Evolutionary conservation across 2,113 vertebrate species (phyloP).

Genomic region (Mungos mungo): DNA sequence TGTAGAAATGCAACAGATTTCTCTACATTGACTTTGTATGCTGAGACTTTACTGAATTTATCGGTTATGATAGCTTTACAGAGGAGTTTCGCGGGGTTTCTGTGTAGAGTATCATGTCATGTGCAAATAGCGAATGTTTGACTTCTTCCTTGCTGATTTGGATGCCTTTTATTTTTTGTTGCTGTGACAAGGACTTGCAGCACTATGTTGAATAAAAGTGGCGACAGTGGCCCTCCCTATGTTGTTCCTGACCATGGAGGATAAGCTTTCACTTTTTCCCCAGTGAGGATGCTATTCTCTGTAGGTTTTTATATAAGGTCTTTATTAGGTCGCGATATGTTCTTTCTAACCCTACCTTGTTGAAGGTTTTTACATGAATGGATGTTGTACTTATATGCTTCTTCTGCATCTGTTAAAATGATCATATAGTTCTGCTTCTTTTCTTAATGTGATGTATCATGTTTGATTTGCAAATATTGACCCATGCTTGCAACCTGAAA

Average conservation of each 20-base stretch:
- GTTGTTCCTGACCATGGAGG: not conserved
- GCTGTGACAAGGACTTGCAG: not conserved
- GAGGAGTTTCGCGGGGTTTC: not conserved
- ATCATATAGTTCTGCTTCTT: not conserved
- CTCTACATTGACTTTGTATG: not conserved
- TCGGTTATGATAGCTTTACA: not conserved
- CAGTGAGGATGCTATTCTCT: not conserved
- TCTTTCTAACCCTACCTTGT: not conserved
- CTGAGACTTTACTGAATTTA: not conserved
- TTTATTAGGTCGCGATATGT: not conserved
- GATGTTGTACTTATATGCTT: not conserved
- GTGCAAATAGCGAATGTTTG: not conserved
- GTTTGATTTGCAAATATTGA: not conserved
- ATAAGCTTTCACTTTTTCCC: not conserved
- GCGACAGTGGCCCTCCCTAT: not conserved
- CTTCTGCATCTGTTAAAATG: not conserved
- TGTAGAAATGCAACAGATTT: not conserved
- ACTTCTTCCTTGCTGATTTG: not conserved
- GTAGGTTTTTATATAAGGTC: not conserved
- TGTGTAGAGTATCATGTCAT: not conserved
- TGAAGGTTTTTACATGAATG: not conserved
- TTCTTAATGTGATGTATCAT: not conserved
- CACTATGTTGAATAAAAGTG: not conserved
- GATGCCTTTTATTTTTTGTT: not conserved
- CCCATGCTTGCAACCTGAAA: not conserved